phyloP scores from a whole-genome alignment of 2,113 vertebrate species.

The Chelonoidis abingdonii region DNA sequence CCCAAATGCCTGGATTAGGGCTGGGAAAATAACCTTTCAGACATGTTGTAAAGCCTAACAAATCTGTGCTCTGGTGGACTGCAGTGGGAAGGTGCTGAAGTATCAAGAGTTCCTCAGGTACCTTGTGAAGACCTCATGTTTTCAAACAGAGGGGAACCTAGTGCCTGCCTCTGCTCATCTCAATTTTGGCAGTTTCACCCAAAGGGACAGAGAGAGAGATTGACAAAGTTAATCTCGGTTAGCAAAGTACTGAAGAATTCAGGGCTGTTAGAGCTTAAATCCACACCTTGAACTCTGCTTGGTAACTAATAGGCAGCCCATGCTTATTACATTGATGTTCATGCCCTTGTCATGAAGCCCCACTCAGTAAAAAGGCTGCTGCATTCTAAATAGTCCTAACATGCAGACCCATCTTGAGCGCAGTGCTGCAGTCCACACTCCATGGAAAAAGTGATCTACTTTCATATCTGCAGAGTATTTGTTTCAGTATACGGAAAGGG shows the following conservation, averaged over 20 bases:
- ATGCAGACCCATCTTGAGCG: neutral
- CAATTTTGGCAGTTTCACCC: neutral
- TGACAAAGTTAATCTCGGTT: neutral
- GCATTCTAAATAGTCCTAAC: neutral
- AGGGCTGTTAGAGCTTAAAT: fast-evolving
- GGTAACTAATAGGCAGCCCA: neutral
- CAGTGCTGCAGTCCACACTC: fast-evolving
- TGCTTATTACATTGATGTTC: neutral
- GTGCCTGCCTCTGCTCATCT: neutral
- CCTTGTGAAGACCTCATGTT: neutral
- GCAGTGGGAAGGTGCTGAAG: neutral
- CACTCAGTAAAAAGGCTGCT: neutral
- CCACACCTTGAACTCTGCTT: neutral
- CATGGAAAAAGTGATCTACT: neutral
- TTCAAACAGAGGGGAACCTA: neutral
- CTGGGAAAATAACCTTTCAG: neutral
- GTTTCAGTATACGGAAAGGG: slow-evolving; percentile 6
- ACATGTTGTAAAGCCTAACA: neutral
- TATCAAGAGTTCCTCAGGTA: neutral
- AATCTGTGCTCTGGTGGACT: neutral
- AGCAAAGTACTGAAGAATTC: neutral
- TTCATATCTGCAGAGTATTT: neutral
- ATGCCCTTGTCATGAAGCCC: neutral
- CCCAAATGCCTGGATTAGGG: neutral
- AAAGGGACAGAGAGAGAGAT: neutral